These are phyloP conservation scores for Piprites chloris DNA, from an alignment of 2,113 vertebrate species.

Conservation along the genomic window DNA sequence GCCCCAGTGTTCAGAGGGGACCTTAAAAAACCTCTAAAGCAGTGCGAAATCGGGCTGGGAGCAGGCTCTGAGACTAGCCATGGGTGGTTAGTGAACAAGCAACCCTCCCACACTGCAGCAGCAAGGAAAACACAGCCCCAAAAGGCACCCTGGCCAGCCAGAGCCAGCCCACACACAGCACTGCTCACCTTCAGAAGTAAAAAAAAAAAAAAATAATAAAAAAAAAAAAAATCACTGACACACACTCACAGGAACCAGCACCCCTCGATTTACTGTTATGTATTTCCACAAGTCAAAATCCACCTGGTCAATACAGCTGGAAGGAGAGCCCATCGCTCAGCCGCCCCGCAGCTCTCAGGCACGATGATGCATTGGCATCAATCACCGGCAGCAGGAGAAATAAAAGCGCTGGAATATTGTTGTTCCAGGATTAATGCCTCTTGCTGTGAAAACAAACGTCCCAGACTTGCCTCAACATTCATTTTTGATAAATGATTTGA, in stretches of 20 bases:
- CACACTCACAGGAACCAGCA: accelerated
- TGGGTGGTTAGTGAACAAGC: accelerated
- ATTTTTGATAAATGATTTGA: conserved; percentile 64
- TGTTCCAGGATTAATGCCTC: conserved; percentile 48
- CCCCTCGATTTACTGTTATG: not conserved
- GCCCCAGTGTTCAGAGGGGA: accelerated
- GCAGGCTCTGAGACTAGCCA: not conserved
- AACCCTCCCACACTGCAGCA: not conserved
- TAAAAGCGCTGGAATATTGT: not conserved
- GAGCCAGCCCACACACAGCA: accelerated
- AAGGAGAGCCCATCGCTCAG: not conserved
- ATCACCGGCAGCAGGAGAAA: not conserved
- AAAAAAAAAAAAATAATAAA: not conserved
- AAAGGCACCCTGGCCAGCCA: accelerated
- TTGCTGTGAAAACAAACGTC: conserved; percentile 49
- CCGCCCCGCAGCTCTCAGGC: not conserved
- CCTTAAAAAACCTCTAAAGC: not conserved
- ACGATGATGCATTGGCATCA: not conserved
- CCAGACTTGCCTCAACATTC: conserved; percentile 5
- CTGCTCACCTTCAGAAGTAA: not conserved
- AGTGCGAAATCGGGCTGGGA: accelerated
- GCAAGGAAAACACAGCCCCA: not conserved
- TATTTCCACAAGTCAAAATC: not conserved
- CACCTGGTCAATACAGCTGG: not conserved
- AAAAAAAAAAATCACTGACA: not conserved